Evolutionary conservation across 2,888 invertebrate species (phyloP).

Genomic region (Girardia tigrina): DNA sequence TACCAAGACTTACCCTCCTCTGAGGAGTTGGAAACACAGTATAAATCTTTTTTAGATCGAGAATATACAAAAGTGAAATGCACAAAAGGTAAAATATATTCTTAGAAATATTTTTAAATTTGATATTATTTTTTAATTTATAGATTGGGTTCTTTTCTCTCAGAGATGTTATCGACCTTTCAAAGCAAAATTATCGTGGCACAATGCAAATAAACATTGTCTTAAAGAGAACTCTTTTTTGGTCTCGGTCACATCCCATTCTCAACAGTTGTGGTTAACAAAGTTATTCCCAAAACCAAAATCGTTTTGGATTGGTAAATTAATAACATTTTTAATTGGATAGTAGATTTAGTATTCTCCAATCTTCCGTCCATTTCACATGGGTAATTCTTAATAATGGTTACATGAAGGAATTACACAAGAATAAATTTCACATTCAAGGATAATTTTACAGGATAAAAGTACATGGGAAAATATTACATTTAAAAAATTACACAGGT

Average conservation of each 20-base stretch:
- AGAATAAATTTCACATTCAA: too few species aligned
- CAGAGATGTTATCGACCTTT: not conserved
- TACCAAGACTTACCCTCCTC: not conserved
- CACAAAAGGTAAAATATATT: not conserved
- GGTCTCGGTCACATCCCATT: not conserved
- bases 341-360: too few species aligned
- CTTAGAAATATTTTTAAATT: not conserved
- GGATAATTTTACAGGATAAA: too few species aligned
- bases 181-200: not conserved
- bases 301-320: not conserved
- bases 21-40: not conserved
- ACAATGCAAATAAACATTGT: not conserved
- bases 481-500: too few species aligned
- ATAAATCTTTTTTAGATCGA: not conserved
- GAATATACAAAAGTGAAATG: not conserved
- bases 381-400: too few species aligned
- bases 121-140: not conserved
- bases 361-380: too few species aligned
- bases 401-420: too few species aligned
- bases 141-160: not conserved
- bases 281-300: not conserved
- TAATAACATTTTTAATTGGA: too few species aligned
- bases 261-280: not conserved
- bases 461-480: too few species aligned
- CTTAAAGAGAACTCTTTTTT: not conserved